Conservation (phyloP, 64 coral and sea anemone genomes). For the Montipora foliosa region DNA sequence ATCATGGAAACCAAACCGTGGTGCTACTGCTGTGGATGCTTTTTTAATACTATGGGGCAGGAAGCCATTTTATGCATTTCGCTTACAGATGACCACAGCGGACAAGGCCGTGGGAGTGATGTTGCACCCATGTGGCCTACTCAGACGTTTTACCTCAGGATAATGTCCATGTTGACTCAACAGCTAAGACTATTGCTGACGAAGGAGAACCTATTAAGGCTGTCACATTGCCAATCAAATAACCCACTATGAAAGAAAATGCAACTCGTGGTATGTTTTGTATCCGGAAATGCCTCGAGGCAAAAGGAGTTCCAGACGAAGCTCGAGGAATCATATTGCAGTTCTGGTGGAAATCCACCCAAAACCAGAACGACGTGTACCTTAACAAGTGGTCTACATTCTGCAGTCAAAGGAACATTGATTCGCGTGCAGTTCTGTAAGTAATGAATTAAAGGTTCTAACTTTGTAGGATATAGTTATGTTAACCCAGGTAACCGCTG, state of each 20-base stretch:
- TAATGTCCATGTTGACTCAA: conserved; percentile 13
- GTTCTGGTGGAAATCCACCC: conserved; percentile 27
- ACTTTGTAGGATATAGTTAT: not conserved
- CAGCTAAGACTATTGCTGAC: not conserved
- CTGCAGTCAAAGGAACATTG: conserved; percentile 51
- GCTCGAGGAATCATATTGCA: not conserved
- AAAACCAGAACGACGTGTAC: conserved; percentile 6
- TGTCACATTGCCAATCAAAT: not conserved
- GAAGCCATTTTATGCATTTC: conserved; percentile 45
- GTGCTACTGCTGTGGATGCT: conserved; percentile 1
- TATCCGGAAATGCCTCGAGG: not conserved
- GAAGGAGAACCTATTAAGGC: conserved; percentile 22
- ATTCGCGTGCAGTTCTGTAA: conserved; percentile 32
- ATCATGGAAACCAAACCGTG: not conserved
- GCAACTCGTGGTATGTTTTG: conserved; percentile 20
- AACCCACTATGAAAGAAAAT: conserved; percentile 21
- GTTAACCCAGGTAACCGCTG: no score
- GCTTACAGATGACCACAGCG: not conserved
- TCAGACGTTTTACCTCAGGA: conserved; percentile 13
- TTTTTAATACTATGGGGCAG: conserved; percentile 15
- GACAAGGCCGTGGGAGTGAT: conserved; percentile 5
- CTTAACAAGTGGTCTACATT: conserved; percentile 23
- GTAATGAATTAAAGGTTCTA: not conserved
- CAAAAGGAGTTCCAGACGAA: conserved; percentile 12
- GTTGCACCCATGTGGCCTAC: conserved; percentile 19